Evolutionary conservation across 2,113 vertebrate genomes (phyloP), one percentile per base, ranked within the genome.

Genomic region (Neolamprologus variostigma): DNA sequence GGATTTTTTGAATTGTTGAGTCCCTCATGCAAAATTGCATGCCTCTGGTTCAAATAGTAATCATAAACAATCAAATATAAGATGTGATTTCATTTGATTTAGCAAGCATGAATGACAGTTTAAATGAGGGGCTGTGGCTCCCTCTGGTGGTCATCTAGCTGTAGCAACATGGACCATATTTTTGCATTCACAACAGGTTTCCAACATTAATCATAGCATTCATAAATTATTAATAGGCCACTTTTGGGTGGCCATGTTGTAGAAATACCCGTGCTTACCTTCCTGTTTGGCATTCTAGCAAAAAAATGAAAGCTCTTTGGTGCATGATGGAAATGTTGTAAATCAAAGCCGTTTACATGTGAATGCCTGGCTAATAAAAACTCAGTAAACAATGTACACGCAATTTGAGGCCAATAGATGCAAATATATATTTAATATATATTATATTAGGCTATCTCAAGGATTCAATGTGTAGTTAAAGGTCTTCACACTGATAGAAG

Each of bases 71-170:
- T 68, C 4, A 35, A 14, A 40, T 21, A 8, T 31, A 21, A 28
- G 13, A 10, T 2, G 6, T 23, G 12, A 17, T 50, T 61, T 42
- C 2, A 45, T 59, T 17, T 71, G 12, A 45, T 45, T 73, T 45
- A 73, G 9, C 21, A 45, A 31, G 9, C 10, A 8, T 23, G 9
- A 10, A 3, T n/a, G 6, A 11, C 31, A 3, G 17, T 83, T 45
- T 35, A 55, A 79, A 68, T 50, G 4, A 84, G 40, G 51, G 47
- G 9, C 31, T 23, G 2, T 87, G 57, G 35, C 83, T 35, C 93
- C 93, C 79, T 89, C 92, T 88, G 71, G 87, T 92, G 94, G 86
- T 5, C 4, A 40, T 51, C 40, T 1, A 37, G 13, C 13, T 55
- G 68, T 53, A 14, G 10, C 19, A 63, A 17, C 53, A 57, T 23